These are phyloP conservation scores for Stenotaenia linearis DNA, from an alignment of 2,888 invertebrate genomes.

Conservation along the genomic window DNA sequence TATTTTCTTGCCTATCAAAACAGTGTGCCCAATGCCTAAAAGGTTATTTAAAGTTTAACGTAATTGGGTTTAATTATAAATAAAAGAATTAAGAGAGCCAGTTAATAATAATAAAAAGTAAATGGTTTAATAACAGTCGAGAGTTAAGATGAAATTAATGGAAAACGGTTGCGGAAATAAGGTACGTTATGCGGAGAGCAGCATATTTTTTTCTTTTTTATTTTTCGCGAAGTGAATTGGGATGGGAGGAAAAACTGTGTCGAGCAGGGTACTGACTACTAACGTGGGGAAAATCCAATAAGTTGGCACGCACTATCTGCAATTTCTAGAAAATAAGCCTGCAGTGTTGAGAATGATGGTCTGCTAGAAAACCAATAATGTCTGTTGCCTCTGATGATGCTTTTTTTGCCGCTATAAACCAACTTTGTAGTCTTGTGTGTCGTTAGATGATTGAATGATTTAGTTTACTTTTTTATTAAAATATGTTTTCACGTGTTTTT, in stretches of 20 bases:
- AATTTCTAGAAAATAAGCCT: constrained; percentile 11
- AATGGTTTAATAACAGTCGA: not conserved
- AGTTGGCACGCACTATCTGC: constrained; percentile 19
- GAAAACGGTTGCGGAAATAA: not conserved
- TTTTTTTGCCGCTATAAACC: not conserved
- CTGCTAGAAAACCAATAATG: constrained; percentile 11
- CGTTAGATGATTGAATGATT: not conserved
- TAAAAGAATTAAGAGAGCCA: not conserved
- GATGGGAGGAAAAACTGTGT: not conserved
- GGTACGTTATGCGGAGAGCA: not conserved
- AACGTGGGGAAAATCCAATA: constrained; percentile 14
- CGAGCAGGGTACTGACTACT: constrained; percentile 3
- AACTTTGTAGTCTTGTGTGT: not conserved
- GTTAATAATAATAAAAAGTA: not conserved
- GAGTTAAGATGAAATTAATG: not conserved
- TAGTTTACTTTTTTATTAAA: not conserved
- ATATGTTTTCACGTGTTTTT: no score
- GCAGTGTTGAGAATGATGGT: constrained; percentile 19
- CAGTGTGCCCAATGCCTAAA: not conserved
- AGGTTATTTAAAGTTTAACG: not conserved
- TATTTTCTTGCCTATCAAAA: not conserved
- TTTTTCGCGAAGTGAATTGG: not conserved
- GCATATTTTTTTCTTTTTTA: not conserved
- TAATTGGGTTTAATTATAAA: not conserved
- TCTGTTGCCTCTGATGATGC: constrained; percentile 7